Conservation (phyloP, 2,888 invertebrate genomes). For the Eulithis prunata region DNA sequence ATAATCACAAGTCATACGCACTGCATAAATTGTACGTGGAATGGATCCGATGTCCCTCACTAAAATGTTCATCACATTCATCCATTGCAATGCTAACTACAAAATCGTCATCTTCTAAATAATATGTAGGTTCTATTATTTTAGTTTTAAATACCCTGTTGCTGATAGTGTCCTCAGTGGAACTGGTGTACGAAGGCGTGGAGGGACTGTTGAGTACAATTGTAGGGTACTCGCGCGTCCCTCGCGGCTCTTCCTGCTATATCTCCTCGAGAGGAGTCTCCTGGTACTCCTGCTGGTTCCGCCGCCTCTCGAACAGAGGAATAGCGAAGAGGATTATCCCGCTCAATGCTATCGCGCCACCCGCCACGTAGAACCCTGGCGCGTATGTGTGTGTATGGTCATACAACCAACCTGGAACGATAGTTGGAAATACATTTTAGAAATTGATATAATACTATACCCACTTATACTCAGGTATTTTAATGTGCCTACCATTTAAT, state of each 20-base stretch:
- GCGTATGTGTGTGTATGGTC: conserved; percentile 91
- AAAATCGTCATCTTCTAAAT: conserved; percentile 61
- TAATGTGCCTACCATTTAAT: too few species aligned
- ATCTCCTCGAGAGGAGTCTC: conserved; percentile 69
- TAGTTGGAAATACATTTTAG: neutral
- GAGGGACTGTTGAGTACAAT: conserved; percentile 79
- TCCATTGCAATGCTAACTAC: conserved; percentile 62
- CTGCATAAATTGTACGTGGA: conserved; percentile 70
- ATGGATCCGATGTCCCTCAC: conserved; percentile 65
- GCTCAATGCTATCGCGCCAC: conserved; percentile 92
- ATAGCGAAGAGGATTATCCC: conserved; percentile 95
- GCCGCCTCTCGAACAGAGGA: conserved; percentile 86
- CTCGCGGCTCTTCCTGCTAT: conserved; percentile 67
- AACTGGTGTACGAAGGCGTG: conserved; percentile 64
- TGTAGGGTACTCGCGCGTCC: conserved; percentile 54
- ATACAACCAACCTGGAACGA: conserved; percentile 89
- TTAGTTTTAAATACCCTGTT: conserved; percentile 79
- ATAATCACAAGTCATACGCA: conserved; percentile 56
- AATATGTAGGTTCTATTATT: conserved; percentile 67
- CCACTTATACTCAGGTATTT: too few species aligned
- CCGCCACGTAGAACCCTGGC: conserved; percentile 95
- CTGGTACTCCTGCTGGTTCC: conserved; percentile 53
- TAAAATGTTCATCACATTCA: conserved; percentile 62
- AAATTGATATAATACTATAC: neutral
- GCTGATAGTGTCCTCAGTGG: conserved; percentile 66